Evolutionary conservation across 2,113 vertebrate genomes (phyloP).

Genomic region (Nothobranchius furzeri): DNA sequence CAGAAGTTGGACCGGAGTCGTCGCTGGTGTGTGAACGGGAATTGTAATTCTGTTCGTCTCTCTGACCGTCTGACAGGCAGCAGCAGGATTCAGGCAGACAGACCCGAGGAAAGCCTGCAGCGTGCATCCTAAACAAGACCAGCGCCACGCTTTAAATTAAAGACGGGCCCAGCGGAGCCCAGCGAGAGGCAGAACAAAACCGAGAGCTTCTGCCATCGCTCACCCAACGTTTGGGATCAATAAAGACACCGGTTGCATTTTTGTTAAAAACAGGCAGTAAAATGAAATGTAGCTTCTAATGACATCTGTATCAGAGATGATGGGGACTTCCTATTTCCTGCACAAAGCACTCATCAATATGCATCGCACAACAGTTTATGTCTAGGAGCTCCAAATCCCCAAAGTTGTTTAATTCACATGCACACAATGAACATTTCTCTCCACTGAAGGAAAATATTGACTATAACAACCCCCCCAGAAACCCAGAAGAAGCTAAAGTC

Average conservation of each 20-base stretch:
- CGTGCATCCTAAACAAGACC: conserved; percentile 55
- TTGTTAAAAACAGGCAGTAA: conserved; percentile 17
- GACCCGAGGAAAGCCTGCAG: conserved; percentile 39
- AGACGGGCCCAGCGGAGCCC: conserved; percentile 25
- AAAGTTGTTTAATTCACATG: conserved; percentile 49
- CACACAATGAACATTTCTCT: conserved; percentile 48
- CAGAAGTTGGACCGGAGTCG: conserved; percentile 7
- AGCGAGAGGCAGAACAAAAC: conserved; percentile 8
- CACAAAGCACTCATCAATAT: conserved; percentile 34
- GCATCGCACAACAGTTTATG: conserved; percentile 14
- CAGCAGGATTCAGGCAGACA: conserved; percentile 36
- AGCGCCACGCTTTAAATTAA: conserved; percentile 43
- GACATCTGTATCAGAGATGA: conserved; percentile 33
- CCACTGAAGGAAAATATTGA: conserved; percentile 57
- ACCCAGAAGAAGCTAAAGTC: too few relatives aligned
- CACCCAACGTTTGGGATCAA: conserved; percentile 37
- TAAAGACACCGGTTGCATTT: conserved; percentile 41
- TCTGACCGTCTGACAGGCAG: conserved; percentile 46
- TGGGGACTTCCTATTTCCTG: conserved; percentile 13
- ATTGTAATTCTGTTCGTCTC: conserved; percentile 43
- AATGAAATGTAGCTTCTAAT: conserved; percentile 34
- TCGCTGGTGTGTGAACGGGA: conserved; percentile 29
- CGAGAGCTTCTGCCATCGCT: conserved; percentile 8
- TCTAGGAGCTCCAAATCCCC: conserved; percentile 41
- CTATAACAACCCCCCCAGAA: conserved; percentile 32